Evolutionary conservation across 1,140 invertebrate genomes (phyloP).

Genomic region (Neotoxoptera formosana): DNA sequence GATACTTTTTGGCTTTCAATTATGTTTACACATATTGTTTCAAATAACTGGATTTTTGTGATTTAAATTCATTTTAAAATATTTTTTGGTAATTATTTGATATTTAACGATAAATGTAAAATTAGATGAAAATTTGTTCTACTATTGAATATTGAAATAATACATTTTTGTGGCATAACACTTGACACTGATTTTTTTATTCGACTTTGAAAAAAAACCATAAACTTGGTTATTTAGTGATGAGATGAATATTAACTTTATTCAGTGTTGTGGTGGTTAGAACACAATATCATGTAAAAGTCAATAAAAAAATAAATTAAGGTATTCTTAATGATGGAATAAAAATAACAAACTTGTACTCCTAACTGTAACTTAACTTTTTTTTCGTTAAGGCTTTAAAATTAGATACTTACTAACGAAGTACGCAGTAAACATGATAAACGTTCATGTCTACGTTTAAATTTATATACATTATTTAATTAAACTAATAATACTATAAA

Average conservation of each 20-base stretch:
- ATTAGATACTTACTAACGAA: background rate
- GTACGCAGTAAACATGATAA: background rate
- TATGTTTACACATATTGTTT: background rate
- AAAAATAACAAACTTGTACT: background rate
- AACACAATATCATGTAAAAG: background rate
- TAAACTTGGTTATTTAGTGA: background rate
- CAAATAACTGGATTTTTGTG: background rate
- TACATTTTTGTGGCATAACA: background rate
- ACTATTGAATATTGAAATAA: background rate
- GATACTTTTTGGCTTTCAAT: background rate
- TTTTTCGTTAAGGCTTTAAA: background rate
- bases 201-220: background rate
- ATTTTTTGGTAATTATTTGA: too few relatives aligned
- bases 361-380: background rate
- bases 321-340: background rate
- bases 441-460: background rate
- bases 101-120: too few relatives aligned
- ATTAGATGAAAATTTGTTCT: background rate
- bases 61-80: too few relatives aligned
- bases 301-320: background rate
- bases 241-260: background rate
- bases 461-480: background rate
- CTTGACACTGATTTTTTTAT: background rate
- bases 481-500: background rate
- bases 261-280: background rate